Evolutionary conservation across 2,888 invertebrate genomes (phyloP).

Genomic region (Theodoxus fluviatilis): DNA sequence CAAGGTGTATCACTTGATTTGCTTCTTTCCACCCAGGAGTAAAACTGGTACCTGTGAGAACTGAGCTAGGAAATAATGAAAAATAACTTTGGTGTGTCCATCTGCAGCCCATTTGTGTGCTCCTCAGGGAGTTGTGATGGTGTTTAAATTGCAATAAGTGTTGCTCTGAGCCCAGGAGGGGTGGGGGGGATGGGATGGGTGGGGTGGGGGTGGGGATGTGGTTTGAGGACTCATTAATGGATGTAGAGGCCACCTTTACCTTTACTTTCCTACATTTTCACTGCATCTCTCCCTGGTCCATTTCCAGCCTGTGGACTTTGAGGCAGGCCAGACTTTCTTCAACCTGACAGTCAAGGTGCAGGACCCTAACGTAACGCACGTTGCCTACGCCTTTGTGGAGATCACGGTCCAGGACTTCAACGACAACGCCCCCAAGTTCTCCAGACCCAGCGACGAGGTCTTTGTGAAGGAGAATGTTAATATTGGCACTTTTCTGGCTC

Average conservation of each 20-base stretch:
- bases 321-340: constrained; percentile 50
- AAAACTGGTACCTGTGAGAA: too few relatives aligned
- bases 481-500: constrained; percentile 87
- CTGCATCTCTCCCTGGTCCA: neutral
- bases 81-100: too few relatives aligned
- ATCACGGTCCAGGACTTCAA: constrained; percentile 99
- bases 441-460: constrained; percentile 71
- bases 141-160: neutral
- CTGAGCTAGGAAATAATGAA: too few relatives aligned
- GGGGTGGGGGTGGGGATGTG: neutral
- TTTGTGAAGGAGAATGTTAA: constrained; percentile 82
- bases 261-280: neutral
- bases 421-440: constrained; percentile 97
- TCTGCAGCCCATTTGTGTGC: too few relatives aligned
- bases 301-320: constrained; percentile 59
- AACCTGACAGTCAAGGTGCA: constrained; percentile 60
- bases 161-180: neutral
- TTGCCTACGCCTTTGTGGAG: constrained; percentile 91
- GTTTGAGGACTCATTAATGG: neutral
- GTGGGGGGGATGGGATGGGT: too few relatives aligned
- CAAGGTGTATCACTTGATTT: too few relatives aligned
- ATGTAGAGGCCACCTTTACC: neutral
- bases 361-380: constrained; percentile 53
- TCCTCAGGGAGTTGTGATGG: neutral
- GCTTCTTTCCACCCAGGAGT: too few relatives aligned